Base-by-base conservation (phyloP, 2,797 vertebrate species). In the Danionella dracula region DNA sequence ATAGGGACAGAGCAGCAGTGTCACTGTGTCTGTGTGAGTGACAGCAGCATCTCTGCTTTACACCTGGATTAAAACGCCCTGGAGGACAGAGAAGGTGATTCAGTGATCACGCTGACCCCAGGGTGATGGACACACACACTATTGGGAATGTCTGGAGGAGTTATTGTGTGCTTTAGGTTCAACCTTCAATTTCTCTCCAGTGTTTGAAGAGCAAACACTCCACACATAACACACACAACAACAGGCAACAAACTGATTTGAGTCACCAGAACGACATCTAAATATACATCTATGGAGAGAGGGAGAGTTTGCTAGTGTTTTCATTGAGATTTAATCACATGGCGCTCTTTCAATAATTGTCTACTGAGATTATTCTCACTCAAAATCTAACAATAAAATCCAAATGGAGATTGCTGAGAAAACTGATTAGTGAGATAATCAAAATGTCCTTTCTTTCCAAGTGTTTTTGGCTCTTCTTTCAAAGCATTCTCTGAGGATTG, bases 381-480 rank as follows among this genome's bases (percentile, higher is more conserved):
- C 15, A 41, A 42, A 53, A 56, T 34, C 48, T 32, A 37, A 64
- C 48, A 53, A 34, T 16, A 44, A 41, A 51, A 63, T 63, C 29
- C 40, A 63, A 31, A 21, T 51, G 60, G 46, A 51, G 45, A 16
- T 37, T 6, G 37, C 49, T 34, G 48, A 64, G 38, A 64, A 64
- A 64, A 64, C 61, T 51, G 48, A 62, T 50, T 50, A 35, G 3
- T 8, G n/a, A 42, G 40, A 57, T 57, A 40, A 42, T 31, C 38
- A 41, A 16, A 7, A 38, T 38, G 31, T 54, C 50, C 50, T 37
- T n/a, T n/a, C n/a, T 27, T 17, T 64, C 61, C 29, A 50, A 53
- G 34, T 27, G 40, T n/a, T 49, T 45, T 40, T 58, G 0, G 0
- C 15, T 27, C 23, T 21, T 48, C 17, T 44, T 21, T 53, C 38